Base-by-base conservation (phyloP, 2,888 invertebrate genomes). In the Plutella xylostella region DNA sequence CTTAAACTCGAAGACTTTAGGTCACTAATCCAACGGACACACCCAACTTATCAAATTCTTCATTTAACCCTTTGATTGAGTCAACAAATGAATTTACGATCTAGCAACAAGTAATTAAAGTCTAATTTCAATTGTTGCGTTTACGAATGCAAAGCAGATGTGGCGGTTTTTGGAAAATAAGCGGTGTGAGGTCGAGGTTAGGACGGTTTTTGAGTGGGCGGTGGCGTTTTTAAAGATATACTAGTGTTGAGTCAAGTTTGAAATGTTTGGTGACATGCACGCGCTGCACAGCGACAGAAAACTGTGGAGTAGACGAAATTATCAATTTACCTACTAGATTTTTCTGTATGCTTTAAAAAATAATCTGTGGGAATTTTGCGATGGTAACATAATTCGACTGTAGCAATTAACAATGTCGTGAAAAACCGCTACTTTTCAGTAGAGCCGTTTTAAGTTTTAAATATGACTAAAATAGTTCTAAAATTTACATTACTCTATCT, bases 261-360 rank as follows among this genome's bases (percentile, higher is more conserved):
- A 79, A 79, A 80, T 80, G 80, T 80, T 80, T 80, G 80, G 80
- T 83, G 82, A 83, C 83, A 83, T 74, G 78, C 68, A 63, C 68
- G 65, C 69, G 68, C 68, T 71, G 64, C 58, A 62, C 52, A 52
- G 52, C 61, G 55, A 56, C 60, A 60, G 20, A 44, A 58, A 61
- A 28, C 43, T 33, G 25, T 71, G 51, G 74, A 78, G 69, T 52
- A 43, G 60, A 38, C n/a, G 39, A 31, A 31, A 11, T n/a, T 15
- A 33, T 5, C 2, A 15, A 1, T 7, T 33, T n/a, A n/a, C n/a
- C n/a, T n/a, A n/a, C n/a, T n/a, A n/a, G n/a, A n/a, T n/a, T n/a
- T n/a, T n/a, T n/a, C n/a, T n/a, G n/a, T n/a, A n/a, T n/a, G n/a
- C n/a, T n/a, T n/a, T n/a, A n/a, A n/a, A n/a, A n/a, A n/a, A n/a